Evolutionary conservation across 2,797 vertebrate species (phyloP).

Genomic region (Tapirus indicus): DNA sequence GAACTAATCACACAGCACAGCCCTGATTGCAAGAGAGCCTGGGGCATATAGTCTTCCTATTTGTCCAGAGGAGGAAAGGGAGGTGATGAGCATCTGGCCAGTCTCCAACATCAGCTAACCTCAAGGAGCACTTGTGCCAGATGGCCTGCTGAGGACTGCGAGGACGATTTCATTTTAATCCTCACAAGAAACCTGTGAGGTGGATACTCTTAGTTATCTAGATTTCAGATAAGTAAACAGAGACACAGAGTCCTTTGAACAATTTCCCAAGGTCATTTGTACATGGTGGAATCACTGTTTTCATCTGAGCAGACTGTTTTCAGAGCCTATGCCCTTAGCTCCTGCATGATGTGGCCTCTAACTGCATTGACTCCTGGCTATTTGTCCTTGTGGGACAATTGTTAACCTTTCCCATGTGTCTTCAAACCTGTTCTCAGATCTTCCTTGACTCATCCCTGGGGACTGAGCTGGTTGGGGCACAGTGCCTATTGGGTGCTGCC

Average conservation of each 20-base stretch:
- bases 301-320: not conserved
- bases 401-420: not conserved
- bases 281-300: not conserved
- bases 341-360: not conserved
- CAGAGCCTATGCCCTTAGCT: not conserved
- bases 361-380: not conserved
- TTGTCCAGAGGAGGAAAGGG: not conserved
- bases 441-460: not conserved
- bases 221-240: not conserved
- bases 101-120: not conserved
- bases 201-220: not conserved
- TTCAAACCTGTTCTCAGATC: not conserved
- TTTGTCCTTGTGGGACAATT: not conserved
- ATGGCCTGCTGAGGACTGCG: not conserved
- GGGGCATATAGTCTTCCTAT: not conserved
- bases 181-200: not conserved
- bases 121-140: accelerated
- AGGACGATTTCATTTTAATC: not conserved
- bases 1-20: not conserved
- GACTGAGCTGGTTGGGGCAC: not conserved
- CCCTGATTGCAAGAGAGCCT: too few species aligned
- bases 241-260: not conserved
- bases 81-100: too few species aligned
- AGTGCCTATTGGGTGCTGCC: not conserved
- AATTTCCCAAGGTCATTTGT: not conserved